phyloP scores from a whole-genome alignment of 2,888 invertebrate genomes.

The Dasypolia templi region DNA sequence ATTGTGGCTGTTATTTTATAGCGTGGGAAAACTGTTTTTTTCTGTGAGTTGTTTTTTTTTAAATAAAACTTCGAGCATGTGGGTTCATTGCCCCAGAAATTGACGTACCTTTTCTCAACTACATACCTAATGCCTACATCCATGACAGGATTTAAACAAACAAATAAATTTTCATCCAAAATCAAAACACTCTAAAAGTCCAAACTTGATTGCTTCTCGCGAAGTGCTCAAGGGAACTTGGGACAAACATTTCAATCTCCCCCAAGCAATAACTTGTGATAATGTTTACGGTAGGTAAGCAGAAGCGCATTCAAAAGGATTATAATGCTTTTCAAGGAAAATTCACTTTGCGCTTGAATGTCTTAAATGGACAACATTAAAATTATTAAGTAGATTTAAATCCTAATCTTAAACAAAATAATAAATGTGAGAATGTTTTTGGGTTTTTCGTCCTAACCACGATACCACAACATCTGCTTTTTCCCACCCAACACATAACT shows the following conservation, averaged over 20 bases:
- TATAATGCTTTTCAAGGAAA: too few species aligned
- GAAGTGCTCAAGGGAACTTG: constrained; percentile 12
- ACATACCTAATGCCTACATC: background rate
- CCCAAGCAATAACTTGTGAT: constrained; percentile 11
- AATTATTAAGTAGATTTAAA: too few species aligned
- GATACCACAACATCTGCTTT: too few species aligned
- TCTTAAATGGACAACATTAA: too few species aligned
- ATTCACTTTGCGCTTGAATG: too few species aligned
- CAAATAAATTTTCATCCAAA: background rate
- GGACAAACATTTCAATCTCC: constrained; percentile 13
- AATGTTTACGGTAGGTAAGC: constrained; percentile 4
- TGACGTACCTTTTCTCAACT: background rate
- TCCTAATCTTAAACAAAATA: too few species aligned
- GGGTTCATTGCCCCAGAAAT: background rate
- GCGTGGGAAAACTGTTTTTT: background rate
- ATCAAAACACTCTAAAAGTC: background rate
- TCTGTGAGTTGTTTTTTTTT: background rate
- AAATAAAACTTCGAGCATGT: background rate
- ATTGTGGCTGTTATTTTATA: background rate
- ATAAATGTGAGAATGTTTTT: too few species aligned
- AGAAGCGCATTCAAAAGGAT: background rate
- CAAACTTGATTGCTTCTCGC: background rate
- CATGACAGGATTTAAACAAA: background rate
- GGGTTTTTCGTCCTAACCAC: too few species aligned
- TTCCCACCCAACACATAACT: too few species aligned